Base-by-base conservation (phyloP, 2,888 invertebrate genomes). In the Catocala nupta region DNA sequence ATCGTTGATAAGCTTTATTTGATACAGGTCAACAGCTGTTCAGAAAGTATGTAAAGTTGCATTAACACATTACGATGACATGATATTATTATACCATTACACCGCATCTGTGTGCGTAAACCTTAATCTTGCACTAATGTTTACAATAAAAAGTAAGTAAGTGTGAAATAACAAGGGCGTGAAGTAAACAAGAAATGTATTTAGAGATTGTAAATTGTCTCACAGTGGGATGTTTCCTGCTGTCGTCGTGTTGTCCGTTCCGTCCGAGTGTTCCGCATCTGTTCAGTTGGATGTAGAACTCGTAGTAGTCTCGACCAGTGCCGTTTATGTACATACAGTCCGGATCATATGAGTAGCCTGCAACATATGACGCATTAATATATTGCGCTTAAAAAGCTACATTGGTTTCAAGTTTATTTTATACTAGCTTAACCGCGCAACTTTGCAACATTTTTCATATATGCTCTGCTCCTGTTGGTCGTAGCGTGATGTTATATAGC, bases 261-360 rank as follows among this genome's bases (percentile, higher is more conserved):
- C 98, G 96, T 36, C 98, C 98, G 56, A 98, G 94, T 5, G 98
- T 98, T 39, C 98, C 98, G 85, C 98, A 98, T 70, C 98, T 95
- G 92, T 98, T 98, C 63, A 98, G 92, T 88, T 98, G 98, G 80
- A 98, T 98, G 89, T 97, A 98, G 92, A 98, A 98, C 93, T 98
- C 98, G 89, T 98, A 98, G 88, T 98, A 97, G 84, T 98, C 98
- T 8, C 97, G 94, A 0, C 98, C 98, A 0, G 98, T 97, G 0
- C 98, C 98, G 91, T 98, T 98, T 71, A 98, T 97, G 90, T 98
- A 98, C 96, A 98, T 98, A 86, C 98, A 98, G 87, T 98, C 98
- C 0, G 98, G 97, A 86, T 98, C 98, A 85, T 98, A 98, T 0
- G 98, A 98, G 88, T 98, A 98, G 58, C 98, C 98, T 97, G 89